Percentiles rank a stretch among this genome's conserved stretches.
Conservation (phyloP, 2,888 invertebrate species). For the Macrophya alboannulata region DNA sequence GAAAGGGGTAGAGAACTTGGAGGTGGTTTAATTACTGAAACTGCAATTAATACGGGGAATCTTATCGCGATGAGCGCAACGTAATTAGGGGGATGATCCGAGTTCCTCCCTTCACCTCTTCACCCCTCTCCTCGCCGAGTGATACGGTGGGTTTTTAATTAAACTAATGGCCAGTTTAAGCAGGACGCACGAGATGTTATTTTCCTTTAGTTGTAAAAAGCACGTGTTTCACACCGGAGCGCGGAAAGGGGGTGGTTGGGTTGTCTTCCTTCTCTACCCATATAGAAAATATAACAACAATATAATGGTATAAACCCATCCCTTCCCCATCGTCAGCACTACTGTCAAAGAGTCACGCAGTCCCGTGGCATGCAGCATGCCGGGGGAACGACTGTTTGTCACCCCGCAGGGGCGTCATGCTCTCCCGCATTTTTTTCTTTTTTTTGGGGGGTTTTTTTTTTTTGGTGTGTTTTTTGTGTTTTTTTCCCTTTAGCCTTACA, state of each 20-base stretch:
- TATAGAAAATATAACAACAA: constrained; percentile 27
- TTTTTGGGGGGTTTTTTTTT: neutral
- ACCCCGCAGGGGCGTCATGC: constrained; percentile 10
- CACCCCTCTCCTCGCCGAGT: neutral
- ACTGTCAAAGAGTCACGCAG: constrained; percentile 36
- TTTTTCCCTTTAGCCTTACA: neutral
- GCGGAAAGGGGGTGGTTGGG: neutral
- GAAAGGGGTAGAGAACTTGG: neutral
- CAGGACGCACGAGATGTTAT: constrained; percentile 31
- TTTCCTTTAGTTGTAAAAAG: constrained; percentile 7
- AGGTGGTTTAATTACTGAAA: constrained; percentile 38
- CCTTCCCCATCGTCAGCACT: constrained; percentile 19
- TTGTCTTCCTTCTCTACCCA: neutral
- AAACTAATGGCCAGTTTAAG: constrained; percentile 43
- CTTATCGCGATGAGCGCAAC: constrained; percentile 24
- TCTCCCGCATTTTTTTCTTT: neutral
- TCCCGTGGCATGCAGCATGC: constrained; percentile 6
- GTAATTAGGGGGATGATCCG: constrained; percentile 37
- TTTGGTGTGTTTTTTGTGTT: neutral
- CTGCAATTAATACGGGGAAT: constrained; percentile 34
- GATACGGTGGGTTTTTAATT: constrained; percentile 43
- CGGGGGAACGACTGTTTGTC: constrained; percentile 30
- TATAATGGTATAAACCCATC: constrained; percentile 9
- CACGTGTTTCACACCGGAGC: constrained; percentile 4
- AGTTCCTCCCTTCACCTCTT: neutral